Conservation (phyloP, 1,140 invertebrate species). For the Ylistrum balloti region DNA sequence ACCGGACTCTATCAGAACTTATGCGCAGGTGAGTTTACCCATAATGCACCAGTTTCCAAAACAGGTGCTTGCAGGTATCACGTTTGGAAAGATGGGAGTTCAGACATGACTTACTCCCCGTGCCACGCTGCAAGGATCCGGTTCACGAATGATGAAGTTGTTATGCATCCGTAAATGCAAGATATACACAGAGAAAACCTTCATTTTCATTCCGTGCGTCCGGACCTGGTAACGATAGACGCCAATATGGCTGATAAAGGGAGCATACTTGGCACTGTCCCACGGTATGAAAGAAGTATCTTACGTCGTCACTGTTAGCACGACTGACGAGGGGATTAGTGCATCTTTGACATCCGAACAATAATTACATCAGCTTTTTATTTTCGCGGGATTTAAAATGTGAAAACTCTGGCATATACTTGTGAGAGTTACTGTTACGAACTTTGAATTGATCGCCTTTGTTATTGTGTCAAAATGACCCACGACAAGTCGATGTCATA, state of each 20-base stretch:
- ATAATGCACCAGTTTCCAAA: not conserved
- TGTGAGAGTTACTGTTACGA: not conserved
- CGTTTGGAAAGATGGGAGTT: not conserved
- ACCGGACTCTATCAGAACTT: constrained; percentile 10
- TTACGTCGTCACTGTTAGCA: not conserved
- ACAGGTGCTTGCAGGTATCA: constrained; percentile 11
- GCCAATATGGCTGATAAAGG: constrained; percentile 63
- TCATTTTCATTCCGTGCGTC: not conserved
- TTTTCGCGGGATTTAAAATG: not conserved
- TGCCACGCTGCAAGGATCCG: constrained; percentile 5
- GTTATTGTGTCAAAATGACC: constrained; percentile 5
- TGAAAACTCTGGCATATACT: not conserved
- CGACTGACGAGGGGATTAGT: not conserved
- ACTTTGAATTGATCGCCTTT: not conserved
- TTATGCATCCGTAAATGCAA: not conserved
- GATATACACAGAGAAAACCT: not conserved
- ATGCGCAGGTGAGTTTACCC: constrained; percentile 37
- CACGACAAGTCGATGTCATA: constrained; percentile 1
- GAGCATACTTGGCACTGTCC: constrained; percentile 31
- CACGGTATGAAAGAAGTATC: not conserved
- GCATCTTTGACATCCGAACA: not conserved
- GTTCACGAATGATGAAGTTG: not conserved
- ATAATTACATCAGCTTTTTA: not conserved
- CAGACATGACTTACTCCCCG: not conserved
- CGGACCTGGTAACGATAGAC: constrained; percentile 66